Evolutionary conservation across 37 sponge, comb jelly and placozoan species (phyloP).

Genomic region (Lycopodina hypogea): DNA sequence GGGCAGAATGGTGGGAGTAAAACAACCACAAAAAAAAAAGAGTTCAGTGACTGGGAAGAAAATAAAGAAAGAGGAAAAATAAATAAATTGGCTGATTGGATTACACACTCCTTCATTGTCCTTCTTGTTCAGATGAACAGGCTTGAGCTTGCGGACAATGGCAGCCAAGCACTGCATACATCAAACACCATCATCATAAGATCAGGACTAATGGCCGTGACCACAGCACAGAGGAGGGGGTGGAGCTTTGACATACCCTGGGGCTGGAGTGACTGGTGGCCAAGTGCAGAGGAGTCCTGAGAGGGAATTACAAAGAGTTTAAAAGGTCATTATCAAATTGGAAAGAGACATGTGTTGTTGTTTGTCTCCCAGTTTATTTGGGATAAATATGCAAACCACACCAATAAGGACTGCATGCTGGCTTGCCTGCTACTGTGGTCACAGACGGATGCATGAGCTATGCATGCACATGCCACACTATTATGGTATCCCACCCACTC

Average conservation of each 20-base stretch:
- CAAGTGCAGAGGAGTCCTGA: constrained; percentile 70
- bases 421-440: no score
- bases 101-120: constrained; percentile 74
- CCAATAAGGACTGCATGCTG: no score
- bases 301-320: not conserved
- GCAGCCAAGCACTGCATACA: constrained; percentile 56
- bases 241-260: constrained; percentile 32
- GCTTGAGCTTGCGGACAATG: constrained; percentile 46
- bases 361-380: no score
- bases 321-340: not conserved
- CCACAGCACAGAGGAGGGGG: no score
- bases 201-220: no score
- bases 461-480: no score
- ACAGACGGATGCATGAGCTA: no score
- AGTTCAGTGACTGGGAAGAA: not conserved
- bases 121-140: constrained; percentile 60
- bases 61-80: not conserved
- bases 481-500: no score
- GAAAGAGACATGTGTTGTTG: no score
- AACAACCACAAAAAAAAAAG: not conserved
- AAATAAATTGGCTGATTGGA: not conserved
- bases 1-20: not conserved
- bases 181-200: no score
- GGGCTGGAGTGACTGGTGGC: constrained; percentile 54
- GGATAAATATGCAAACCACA: no score